These are phyloP conservation scores for Sycophaga agraensis DNA, from an alignment of 1,140 invertebrate species.

Conservation along the genomic window DNA sequence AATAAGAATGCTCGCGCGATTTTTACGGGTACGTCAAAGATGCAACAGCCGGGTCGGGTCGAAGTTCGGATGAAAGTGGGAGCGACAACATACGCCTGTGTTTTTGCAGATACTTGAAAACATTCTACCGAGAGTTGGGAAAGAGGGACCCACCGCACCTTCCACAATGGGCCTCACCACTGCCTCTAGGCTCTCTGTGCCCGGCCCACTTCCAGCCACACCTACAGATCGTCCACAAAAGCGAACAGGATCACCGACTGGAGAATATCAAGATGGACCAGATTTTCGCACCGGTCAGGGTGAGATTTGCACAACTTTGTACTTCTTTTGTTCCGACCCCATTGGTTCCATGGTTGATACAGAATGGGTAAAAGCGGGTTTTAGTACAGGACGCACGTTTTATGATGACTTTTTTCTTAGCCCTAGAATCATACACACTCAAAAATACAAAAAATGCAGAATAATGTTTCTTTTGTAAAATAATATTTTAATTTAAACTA, in stretches of 20 bases:
- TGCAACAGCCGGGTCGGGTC: too few relatives aligned
- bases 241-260: conserved; percentile 47
- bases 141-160: conserved; percentile 51
- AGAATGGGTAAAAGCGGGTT: too few relatives aligned
- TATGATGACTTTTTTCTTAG: too few relatives aligned
- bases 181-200: conserved; percentile 52
- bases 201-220: conserved; percentile 56
- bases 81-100: neutral
- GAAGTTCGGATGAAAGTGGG: too few relatives aligned
- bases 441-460: too few relatives aligned
- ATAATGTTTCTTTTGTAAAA: too few relatives aligned
- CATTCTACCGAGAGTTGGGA: conserved; percentile 54
- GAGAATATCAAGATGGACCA: conserved; percentile 55
- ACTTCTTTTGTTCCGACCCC: conserved; percentile 9
- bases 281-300: conserved; percentile 53
- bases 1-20: too few relatives aligned
- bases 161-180: conserved; percentile 52
- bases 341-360: too few relatives aligned
- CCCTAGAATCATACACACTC: too few relatives aligned
- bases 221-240: conserved; percentile 51
- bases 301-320: conserved; percentile 35
- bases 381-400: too few relatives aligned
- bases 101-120: conserved; percentile 50
- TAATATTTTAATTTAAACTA: too few relatives aligned
- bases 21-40: too few relatives aligned